Evolutionary conservation across 2,888 invertebrate genomes (phyloP).

Genomic region (Tribolium freemani): DNA sequence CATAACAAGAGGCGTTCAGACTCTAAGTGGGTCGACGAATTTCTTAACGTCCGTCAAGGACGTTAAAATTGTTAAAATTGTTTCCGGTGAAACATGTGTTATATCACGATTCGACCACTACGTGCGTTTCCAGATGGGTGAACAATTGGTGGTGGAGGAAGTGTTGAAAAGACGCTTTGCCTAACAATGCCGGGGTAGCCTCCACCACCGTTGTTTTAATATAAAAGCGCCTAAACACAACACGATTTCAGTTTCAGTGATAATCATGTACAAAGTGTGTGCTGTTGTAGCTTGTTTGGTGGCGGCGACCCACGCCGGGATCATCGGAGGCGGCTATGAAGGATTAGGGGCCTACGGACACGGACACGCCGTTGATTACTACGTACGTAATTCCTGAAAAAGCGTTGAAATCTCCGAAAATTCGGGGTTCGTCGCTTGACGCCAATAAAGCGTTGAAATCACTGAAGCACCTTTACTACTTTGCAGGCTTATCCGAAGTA

Average conservation of each 20-base stretch:
- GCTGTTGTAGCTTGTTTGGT: slow-evolving; percentile 11
- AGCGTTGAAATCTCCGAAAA: not conserved
- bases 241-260: not conserved
- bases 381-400: slow-evolving; percentile 4
- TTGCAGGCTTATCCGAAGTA: slow-evolving; percentile 73
- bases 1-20: slow-evolving; percentile 17
- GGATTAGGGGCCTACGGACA: slow-evolving; percentile 16
- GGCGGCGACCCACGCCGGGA: slow-evolving; percentile 12
- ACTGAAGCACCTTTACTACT: no score
- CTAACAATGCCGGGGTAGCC: not conserved
- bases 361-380: slow-evolving; percentile 23
- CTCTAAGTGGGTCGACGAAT: slow-evolving; percentile 13
- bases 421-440: slow-evolving; percentile 4
- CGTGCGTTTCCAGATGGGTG: slow-evolving; percentile 19
- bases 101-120: slow-evolving; percentile 20
- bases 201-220: not conserved
- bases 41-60: slow-evolving; percentile 34
- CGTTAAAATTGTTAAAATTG: slow-evolving; percentile 32
- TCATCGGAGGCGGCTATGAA: slow-evolving; percentile 13
- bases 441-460: not conserved
- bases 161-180: slow-evolving; percentile 9
- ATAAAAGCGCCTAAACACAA: slow-evolving; percentile 5
- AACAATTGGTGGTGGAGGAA: slow-evolving; percentile 27
- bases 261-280: slow-evolving; percentile 25
- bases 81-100: slow-evolving; percentile 36